Conservation (phyloP, 2,797 vertebrate genomes). For the Setipinna tenuifilis region DNA sequence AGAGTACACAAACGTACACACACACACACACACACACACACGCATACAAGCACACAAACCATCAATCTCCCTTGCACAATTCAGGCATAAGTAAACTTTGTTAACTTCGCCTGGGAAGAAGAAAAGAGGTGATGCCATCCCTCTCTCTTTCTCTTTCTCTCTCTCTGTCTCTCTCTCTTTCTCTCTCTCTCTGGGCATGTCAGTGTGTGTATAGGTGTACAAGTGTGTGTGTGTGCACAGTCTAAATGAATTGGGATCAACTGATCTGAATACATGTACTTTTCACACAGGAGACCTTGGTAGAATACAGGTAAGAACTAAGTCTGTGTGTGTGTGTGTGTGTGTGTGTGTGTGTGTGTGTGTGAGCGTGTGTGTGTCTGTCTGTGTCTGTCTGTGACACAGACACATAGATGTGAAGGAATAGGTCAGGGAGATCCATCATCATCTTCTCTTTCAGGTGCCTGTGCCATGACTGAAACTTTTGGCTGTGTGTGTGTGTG, state of each 20-base stretch:
- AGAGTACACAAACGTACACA: background rate
- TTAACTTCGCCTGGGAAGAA: constrained; percentile 19
- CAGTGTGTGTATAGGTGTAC: too few species aligned
- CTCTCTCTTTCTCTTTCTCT: background rate
- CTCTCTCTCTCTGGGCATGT: background rate
- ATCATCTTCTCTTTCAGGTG: too few species aligned
- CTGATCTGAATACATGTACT: background rate
- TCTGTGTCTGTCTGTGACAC: background rate
- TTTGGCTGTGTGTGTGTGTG: too few species aligned
- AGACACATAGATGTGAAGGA: too few species aligned
- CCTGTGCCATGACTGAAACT: too few species aligned
- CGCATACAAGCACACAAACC: constrained; percentile 31
- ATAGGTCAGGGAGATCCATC: too few species aligned
- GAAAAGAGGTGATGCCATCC: background rate
- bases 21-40: constrained; percentile 16
- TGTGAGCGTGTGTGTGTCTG: background rate
- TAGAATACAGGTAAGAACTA: too few species aligned
- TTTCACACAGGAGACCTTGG: too few species aligned
- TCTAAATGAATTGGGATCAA: background rate
- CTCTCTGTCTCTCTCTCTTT: background rate
- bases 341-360: constrained; percentile 56
- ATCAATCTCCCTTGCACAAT: constrained; percentile 28
- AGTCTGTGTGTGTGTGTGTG: background rate
- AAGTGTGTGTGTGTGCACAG: too few species aligned
- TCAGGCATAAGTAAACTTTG: constrained; percentile 37